Evolutionary conservation across 1,140 invertebrate genomes (phyloP), one percentile per base, ranked within the genome.

Genomic region (Apolygus lucorum): DNA sequence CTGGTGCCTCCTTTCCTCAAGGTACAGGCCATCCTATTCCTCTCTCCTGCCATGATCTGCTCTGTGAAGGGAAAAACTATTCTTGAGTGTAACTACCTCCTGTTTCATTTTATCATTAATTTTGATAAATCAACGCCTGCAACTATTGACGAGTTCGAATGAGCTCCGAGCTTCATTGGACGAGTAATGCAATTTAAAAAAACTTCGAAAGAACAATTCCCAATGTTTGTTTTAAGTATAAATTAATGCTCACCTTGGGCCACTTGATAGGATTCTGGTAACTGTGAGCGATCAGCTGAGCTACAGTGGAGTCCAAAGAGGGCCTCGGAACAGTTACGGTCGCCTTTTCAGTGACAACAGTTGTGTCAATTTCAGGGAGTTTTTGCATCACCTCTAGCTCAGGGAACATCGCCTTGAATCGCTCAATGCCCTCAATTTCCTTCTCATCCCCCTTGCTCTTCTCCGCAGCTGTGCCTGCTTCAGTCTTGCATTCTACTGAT

Each of bases 331-430:
- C 68, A 2, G 72, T 71, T 0, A 71, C 13, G 0, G 68, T 25
- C 27, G 68, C 63, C 64, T 74, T 74, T 1, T 74, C 74, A 1
- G 68, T 77, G 17, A 85, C 72, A 1, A 85, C 81, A 75, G 83
- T 85, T 1, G 84, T 84, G 71, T 86, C 84, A 27, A 85, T 82
- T 77, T 86, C 84, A 4, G 84, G 82, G 34, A 86, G 76, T 66
- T 82, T 77, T 74, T 88, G 86, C 72, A 88, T 88, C 0, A 89
- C 87, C 77, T 89, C 87, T 28, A 89, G 79, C 75, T 89, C 87
- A 4, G 87, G 87, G 70, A 88, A 89, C 81, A 88, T 86, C 0
- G 87, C 87, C 76, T 88, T 88, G 0, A 89, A 78, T 25, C 72
- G 72, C 62, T 75, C 76, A n/a, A 75, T 75, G 24, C 73, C 75